Evolutionary conservation across 2,113 vertebrate genomes (phyloP).

Genomic region (Ailurus styani): DNA sequence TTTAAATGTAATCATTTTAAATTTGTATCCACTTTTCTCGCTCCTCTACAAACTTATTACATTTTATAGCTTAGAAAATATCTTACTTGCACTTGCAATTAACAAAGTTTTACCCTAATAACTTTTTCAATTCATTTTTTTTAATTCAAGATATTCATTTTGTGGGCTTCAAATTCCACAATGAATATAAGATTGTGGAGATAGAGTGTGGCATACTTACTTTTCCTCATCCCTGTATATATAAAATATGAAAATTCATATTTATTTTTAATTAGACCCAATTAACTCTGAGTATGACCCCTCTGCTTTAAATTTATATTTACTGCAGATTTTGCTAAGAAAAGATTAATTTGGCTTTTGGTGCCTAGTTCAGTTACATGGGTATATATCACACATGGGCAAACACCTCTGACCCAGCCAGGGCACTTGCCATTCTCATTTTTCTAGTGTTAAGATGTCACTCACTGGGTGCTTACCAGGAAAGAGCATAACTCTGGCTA

Average conservation of each 20-base stretch:
- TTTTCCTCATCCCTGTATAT: neutral
- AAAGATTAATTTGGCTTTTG: neutral
- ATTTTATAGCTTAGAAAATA: neutral
- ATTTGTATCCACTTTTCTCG: neutral
- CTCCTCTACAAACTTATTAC: neutral
- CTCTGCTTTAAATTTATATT: neutral
- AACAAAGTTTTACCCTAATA: neutral
- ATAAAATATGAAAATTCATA: neutral
- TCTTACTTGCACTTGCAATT: neutral
- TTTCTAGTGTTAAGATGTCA: neutral
- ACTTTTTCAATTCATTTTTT: neutral
- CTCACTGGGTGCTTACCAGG: neutral
- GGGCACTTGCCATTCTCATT: too few relatives aligned
- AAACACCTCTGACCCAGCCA: neutral
- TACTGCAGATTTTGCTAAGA: neutral
- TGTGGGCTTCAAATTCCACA: neutral
- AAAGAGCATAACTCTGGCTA: neutral
- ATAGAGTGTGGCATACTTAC: neutral
- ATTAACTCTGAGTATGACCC: neutral
- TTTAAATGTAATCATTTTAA: neutral
- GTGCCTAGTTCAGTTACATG: neutral
- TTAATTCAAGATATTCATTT: neutral
- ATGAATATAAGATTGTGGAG: neutral
- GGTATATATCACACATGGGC: neutral
- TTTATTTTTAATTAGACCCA: neutral